These are phyloP conservation scores for Chaetodon trifasciatus DNA, from an alignment of 2,797 vertebrate species.

Conservation along the genomic window DNA sequence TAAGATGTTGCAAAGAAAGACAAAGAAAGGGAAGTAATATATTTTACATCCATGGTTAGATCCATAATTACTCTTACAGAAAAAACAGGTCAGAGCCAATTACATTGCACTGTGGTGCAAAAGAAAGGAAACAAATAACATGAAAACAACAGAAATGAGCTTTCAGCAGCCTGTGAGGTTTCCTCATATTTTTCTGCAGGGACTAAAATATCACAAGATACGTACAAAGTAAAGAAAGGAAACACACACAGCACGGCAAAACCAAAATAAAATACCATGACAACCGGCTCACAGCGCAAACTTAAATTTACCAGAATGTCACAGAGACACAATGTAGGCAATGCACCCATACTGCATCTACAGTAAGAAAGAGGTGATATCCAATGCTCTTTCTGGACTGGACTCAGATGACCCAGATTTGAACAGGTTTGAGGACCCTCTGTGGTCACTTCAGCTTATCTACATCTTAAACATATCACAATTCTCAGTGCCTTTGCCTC, in stretches of 20 bases:
- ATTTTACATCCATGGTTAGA: slow-evolving; percentile 46
- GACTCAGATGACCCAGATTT: slow-evolving; percentile 34
- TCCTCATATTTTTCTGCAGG: slow-evolving; percentile 70
- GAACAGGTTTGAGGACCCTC: slow-evolving; percentile 15
- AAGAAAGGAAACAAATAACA: slow-evolving; percentile 46
- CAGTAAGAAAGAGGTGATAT: slow-evolving; percentile 50
- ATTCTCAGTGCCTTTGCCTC: slow-evolving; percentile 31
- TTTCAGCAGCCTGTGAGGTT: slow-evolving; percentile 57
- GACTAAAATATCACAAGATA: slow-evolving; percentile 75
- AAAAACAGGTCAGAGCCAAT: slow-evolving; percentile 56
- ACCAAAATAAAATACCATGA: slow-evolving; percentile 82
- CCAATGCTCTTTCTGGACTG: slow-evolving; percentile 55
- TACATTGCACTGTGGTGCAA: slow-evolving; percentile 42
- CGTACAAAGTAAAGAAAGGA: slow-evolving; percentile 67
- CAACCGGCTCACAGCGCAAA: slow-evolving; percentile 72
- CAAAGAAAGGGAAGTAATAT: slow-evolving; percentile 39
- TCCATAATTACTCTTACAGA: slow-evolving; percentile 51
- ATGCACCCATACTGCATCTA: slow-evolving; percentile 48
- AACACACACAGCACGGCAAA: slow-evolving; percentile 54
- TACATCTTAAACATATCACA: not conserved
- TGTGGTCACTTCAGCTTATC: slow-evolving; percentile 16
- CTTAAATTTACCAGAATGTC: slow-evolving; percentile 65
- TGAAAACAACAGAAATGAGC: slow-evolving; percentile 56
- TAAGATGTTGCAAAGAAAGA: slow-evolving; percentile 25
- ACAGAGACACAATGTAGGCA: slow-evolving; percentile 61